A percentile compares a stretch with the other conserved stretches of the same genome.
Conservation (phyloP, 2,113 vertebrate genomes). For the Daphoenositta chrysoptera region DNA sequence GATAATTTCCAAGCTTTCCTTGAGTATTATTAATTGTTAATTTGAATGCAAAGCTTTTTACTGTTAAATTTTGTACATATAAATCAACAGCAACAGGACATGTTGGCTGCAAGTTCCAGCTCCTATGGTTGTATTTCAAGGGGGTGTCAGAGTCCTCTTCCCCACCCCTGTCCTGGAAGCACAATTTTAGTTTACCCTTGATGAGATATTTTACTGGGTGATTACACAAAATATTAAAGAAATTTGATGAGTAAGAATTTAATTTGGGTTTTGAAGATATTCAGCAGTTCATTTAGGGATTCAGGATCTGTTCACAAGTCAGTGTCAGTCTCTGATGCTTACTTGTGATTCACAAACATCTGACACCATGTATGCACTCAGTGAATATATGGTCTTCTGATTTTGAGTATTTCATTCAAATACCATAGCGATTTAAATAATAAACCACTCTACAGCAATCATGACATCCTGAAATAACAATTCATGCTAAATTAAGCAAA, state of each 20-base stretch:
- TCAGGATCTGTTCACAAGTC: neutral
- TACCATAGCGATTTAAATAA: conserved; percentile 33
- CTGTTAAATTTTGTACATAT: neutral
- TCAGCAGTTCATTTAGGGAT: neutral
- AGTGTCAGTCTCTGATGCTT: neutral
- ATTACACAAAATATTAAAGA: neutral
- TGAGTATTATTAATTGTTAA: neutral
- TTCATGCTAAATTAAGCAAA: conserved; percentile 52
- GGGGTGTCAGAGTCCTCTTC: neutral
- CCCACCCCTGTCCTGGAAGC: neutral
- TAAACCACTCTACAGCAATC: conserved; percentile 49
- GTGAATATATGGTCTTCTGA: neutral
- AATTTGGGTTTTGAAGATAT: neutral
- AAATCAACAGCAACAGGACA: neutral
- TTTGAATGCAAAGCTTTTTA: neutral
- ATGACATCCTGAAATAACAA: conserved; percentile 56
- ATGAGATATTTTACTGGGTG: neutral
- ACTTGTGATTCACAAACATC: conserved; percentile 3
- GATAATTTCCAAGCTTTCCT: neutral
- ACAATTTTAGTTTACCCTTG: neutral
- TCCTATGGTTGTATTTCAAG: neutral
- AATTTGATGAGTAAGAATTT: neutral
- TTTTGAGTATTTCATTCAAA: conserved; percentile 37
- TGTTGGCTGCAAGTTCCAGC: neutral
- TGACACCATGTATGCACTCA: neutral